Evolutionary conservation across 2,888 invertebrate species (phyloP).

Genomic region (Epinotia bilunana): DNA sequence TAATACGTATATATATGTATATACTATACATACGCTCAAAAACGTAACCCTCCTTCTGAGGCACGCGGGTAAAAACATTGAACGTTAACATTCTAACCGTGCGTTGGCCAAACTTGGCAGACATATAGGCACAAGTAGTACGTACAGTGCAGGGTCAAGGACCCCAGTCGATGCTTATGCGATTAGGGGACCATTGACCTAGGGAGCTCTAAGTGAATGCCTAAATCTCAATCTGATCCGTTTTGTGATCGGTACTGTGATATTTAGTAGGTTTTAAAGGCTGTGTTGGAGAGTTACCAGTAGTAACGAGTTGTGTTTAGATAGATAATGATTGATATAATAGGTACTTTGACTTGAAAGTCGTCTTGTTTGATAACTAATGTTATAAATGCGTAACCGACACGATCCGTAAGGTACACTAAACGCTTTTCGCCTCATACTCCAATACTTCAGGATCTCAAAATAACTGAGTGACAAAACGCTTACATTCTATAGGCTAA

Average conservation of each 20-base stretch:
- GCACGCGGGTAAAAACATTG: constrained; percentile 7
- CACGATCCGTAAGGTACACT: too few species aligned
- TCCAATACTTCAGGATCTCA: too few species aligned
- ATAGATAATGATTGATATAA: too few species aligned
- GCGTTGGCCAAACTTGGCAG: constrained; percentile 30
- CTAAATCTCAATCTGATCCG: constrained; percentile 47
- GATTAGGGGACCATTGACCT: constrained; percentile 76
- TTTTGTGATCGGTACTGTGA: constrained; percentile 15
- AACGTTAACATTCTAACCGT: constrained; percentile 32
- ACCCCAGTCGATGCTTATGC: constrained; percentile 61
- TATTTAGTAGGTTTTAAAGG: not conserved
- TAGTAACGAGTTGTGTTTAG: not conserved
- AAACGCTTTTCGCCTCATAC: too few species aligned
- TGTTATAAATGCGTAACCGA: too few species aligned
- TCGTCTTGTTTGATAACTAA: not conserved
- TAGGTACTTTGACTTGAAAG: too few species aligned
- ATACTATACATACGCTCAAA: too few species aligned
- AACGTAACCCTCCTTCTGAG: too few species aligned
- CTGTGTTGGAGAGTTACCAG: not conserved
- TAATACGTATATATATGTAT: too few species aligned
- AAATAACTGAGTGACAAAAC: not conserved
- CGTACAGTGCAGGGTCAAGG: constrained; percentile 51
- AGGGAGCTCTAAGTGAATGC: constrained; percentile 54
- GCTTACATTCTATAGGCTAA: not conserved
- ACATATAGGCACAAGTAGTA: constrained; percentile 25